These are phyloP conservation scores for Dufourea novaeangliae DNA, from an alignment of 1,140 invertebrate species.

Conservation along the genomic window DNA sequence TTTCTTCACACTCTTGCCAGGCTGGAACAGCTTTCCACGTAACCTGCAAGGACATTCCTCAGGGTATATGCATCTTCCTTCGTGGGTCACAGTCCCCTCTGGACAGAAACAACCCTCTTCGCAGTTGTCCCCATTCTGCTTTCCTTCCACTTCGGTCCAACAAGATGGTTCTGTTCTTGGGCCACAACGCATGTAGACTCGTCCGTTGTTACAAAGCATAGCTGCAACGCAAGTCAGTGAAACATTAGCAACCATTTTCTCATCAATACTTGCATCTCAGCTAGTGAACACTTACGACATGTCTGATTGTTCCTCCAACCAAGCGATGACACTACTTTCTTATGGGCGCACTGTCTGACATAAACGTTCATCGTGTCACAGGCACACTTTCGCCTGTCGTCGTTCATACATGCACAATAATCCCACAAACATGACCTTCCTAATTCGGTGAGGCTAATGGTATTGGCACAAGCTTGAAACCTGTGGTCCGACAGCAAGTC, in stretches of 20 bases:
- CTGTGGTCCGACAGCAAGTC: conserved; percentile 84
- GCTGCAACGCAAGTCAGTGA: conserved; percentile 80
- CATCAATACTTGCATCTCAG: background rate
- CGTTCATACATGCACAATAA: conserved; percentile 86
- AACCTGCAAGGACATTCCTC: conserved; percentile 90
- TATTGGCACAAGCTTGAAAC: conserved; percentile 85
- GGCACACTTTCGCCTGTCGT: conserved; percentile 85
- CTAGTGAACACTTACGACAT: conserved; percentile 87
- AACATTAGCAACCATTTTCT: background rate
- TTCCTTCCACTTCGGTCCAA: conserved; percentile 71
- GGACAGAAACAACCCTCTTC: conserved; percentile 95
- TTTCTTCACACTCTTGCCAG: conserved; percentile 88
- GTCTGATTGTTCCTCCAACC: conserved; percentile 88
- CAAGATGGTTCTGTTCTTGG: conserved; percentile 83
- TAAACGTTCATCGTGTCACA: conserved; percentile 90
- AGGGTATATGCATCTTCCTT: conserved; percentile 87
- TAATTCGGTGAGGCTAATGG: conserved; percentile 83
- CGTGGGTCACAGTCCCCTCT: conserved; percentile 86
- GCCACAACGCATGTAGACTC: conserved; percentile 87
- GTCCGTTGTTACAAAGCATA: conserved; percentile 86
- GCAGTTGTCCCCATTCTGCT: conserved; percentile 82
- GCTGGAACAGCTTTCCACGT: conserved; percentile 87
- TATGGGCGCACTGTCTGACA: conserved; percentile 87
- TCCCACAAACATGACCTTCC: conserved; percentile 88
- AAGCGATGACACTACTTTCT: conserved; percentile 83